Evolutionary conservation across 1,140 invertebrate genomes (phyloP).

Genomic region (Drosophila gunungcola): DNA sequence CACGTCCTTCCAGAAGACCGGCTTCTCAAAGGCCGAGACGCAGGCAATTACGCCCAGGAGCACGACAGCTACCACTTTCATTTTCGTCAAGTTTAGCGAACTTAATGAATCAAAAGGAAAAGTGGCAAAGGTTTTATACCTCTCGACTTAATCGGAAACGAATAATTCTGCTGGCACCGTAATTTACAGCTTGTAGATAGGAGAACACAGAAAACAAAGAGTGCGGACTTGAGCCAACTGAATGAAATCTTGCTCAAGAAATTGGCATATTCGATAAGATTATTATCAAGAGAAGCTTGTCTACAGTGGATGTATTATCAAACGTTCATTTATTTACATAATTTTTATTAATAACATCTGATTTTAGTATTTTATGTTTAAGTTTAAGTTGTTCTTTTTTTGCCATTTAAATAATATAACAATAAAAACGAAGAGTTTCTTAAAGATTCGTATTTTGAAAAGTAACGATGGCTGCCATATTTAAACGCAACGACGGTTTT

Average conservation of each 20-base stretch:
- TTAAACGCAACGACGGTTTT: no score
- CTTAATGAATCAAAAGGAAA: not conserved
- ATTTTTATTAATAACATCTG: no score
- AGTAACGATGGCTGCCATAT: no score
- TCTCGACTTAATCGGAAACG: not conserved
- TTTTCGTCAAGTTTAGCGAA: conserved; percentile 2
- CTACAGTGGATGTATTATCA: not conserved
- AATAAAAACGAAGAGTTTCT: no score
- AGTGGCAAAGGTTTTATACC: not conserved
- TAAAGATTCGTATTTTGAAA: no score
- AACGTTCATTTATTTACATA: no score
- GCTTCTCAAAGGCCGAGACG: conserved; percentile 18
- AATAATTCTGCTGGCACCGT: not conserved
- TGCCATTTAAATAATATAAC: no score
- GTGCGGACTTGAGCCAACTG: not conserved
- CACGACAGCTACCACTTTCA: conserved; percentile 30
- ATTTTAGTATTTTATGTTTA: no score
- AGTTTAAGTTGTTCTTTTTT: no score
- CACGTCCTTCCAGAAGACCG: conserved; percentile 44
- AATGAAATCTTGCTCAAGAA: not conserved
- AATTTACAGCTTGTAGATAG: conserved; percentile 4
- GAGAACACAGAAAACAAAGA: no score
- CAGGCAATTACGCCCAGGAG: conserved; percentile 30
- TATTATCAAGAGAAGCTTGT: not conserved
- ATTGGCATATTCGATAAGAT: conserved; percentile 1